Evolutionary conservation across 2,797 vertebrate genomes (phyloP).

Genomic region (Pseudocheirus occidentalis): DNA sequence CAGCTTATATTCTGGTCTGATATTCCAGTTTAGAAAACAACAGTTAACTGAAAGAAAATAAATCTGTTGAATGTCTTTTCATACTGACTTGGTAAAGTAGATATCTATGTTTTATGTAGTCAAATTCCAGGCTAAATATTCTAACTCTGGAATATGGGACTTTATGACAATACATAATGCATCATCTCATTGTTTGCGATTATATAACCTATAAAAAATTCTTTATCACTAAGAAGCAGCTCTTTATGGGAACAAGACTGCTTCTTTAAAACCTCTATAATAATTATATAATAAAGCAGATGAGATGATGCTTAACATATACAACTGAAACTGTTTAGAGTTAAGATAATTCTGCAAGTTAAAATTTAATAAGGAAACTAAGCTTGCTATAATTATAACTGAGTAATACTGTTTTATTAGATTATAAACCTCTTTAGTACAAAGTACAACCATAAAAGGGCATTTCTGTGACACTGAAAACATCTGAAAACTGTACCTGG

Average conservation of each 20-base stretch:
- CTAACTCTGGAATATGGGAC: neutral
- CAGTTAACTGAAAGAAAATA: conserved; percentile 14
- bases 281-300: too few species aligned
- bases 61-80: neutral
- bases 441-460: too few species aligned
- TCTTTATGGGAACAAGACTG: neutral
- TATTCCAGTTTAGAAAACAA: conserved; percentile 31
- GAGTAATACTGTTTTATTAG: too few species aligned
- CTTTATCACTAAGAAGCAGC: neutral
- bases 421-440: too few species aligned
- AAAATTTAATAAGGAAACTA: too few species aligned
- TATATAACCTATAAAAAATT: neutral
- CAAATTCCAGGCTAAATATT: neutral
- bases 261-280: neutral
- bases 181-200: neutral
- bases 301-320: too few species aligned
- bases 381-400: too few species aligned
- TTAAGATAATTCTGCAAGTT: too few species aligned
- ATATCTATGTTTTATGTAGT: neutral
- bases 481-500: too few species aligned
- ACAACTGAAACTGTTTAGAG: too few species aligned
- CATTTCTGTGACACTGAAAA: too few species aligned
- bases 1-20: conserved; percentile 44
- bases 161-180: neutral
- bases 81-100: neutral